These are phyloP conservation scores for Meloidogyne exigua DNA, from an alignment of 1,140 invertebrate genomes.

Conservation along the genomic window DNA sequence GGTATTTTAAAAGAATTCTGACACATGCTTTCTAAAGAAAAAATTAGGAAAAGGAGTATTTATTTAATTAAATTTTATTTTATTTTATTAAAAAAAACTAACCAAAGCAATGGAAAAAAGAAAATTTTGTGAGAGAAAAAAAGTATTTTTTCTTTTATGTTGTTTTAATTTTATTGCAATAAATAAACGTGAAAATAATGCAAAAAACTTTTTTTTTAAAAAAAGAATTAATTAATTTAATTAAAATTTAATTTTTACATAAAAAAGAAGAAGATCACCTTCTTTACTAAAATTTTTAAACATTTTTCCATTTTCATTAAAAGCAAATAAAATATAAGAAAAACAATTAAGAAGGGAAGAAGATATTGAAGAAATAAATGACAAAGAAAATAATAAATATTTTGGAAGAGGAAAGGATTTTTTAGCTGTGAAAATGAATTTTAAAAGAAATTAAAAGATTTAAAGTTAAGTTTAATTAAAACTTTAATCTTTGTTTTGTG, in stretches of 20 bases:
- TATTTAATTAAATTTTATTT: not conserved
- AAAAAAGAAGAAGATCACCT: not conserved
- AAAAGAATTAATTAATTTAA: not conserved
- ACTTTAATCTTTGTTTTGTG: too few species aligned
- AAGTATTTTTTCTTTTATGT: not conserved
- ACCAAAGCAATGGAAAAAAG: slow-evolving; percentile 14
- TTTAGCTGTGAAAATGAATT: too few species aligned
- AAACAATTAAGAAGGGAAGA: not conserved
- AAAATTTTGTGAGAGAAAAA: slow-evolving; percentile 2
- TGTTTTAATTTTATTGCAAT: not conserved
- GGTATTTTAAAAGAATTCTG: too few species aligned
- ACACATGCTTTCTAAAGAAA: too few species aligned
- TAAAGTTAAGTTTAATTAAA: too few species aligned
- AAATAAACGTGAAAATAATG: not conserved
- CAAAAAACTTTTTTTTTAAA: not conserved
- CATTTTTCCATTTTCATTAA: not conserved
- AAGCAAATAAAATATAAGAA: not conserved
- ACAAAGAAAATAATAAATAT: not conserved
- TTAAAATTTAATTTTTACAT: not conserved
- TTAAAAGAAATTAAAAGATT: too few species aligned
- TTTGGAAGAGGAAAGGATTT: not conserved
- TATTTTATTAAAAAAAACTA: not conserved
- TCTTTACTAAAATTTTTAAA: not conserved
- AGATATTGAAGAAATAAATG: not conserved
- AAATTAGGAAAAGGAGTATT: too few species aligned